These are phyloP conservation scores for Achlya flavicornis DNA, from an alignment of 2,888 invertebrate species.

Conservation along the genomic window DNA sequence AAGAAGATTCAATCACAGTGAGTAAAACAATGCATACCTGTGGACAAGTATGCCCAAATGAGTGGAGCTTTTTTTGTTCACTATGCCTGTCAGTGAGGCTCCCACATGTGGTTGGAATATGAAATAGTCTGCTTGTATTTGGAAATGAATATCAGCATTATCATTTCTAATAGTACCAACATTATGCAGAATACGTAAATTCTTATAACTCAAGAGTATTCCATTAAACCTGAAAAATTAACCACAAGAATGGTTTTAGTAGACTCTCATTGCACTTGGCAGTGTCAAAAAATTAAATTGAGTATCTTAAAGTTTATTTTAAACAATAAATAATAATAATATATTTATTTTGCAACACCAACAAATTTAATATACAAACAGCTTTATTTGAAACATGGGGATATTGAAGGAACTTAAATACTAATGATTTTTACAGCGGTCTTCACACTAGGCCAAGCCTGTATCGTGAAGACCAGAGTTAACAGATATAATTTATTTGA, in stretches of 20 bases:
- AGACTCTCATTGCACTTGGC: too few species aligned
- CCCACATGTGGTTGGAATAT: constrained; percentile 85
- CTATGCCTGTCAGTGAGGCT: constrained; percentile 84
- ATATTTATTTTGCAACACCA: too few species aligned
- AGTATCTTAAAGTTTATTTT: too few species aligned
- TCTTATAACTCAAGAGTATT: constrained; percentile 87
- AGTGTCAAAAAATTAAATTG: too few species aligned
- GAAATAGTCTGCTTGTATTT: constrained; percentile 88
- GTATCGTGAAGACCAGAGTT: too few species aligned
- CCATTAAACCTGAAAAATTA: constrained; percentile 84
- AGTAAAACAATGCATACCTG: constrained; percentile 54
- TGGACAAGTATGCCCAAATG: constrained; percentile 88
- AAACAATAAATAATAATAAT: too few species aligned
- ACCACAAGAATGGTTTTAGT: neutral
- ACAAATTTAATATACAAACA: too few species aligned
- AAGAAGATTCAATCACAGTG: neutral
- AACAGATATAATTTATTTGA: too few species aligned
- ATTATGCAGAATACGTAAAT: constrained; percentile 83
- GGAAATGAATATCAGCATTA: constrained; percentile 85
- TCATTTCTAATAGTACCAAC: constrained; percentile 85
- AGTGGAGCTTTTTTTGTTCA: constrained; percentile 86
- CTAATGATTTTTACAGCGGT: too few species aligned
- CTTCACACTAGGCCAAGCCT: too few species aligned
- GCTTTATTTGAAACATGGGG: too few species aligned
- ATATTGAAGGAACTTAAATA: too few species aligned